Conservation (phyloP, 2,797 vertebrate species). For the Harpagifer antarcticus region DNA sequence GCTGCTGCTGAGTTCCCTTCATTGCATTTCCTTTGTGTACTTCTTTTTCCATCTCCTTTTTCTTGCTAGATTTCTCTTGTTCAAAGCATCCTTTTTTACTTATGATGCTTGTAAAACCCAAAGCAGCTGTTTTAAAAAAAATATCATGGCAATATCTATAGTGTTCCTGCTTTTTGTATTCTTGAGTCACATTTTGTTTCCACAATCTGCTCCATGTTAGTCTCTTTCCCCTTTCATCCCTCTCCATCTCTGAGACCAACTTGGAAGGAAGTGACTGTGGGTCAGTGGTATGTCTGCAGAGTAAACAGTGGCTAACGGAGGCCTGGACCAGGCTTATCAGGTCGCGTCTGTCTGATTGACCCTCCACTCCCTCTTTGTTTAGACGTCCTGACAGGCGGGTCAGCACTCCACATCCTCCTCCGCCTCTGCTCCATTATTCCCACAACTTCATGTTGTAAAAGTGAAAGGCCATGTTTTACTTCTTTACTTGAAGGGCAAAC, state of each 20-base stretch:
- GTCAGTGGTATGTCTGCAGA: slow-evolving; percentile 81
- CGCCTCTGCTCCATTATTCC: slow-evolving; percentile 73
- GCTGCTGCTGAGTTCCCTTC: slow-evolving; percentile 62
- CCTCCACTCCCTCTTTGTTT: slow-evolving; percentile 82
- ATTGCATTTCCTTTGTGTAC: slow-evolving; percentile 27
- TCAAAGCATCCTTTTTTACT: background rate
- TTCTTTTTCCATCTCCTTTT: slow-evolving; percentile 21
- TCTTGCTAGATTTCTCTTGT: background rate
- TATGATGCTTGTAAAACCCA: background rate
- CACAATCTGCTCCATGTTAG: slow-evolving; percentile 12
- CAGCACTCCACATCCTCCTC: slow-evolving; percentile 77
- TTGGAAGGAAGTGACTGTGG: slow-evolving; percentile 81
- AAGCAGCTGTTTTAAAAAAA: background rate
- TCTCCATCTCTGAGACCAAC: slow-evolving; percentile 49
- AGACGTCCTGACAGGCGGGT: slow-evolving; percentile 77
- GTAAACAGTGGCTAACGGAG: slow-evolving; percentile 80
- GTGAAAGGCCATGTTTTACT: slow-evolving; percentile 82
- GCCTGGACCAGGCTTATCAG: slow-evolving; percentile 80
- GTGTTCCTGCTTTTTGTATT: slow-evolving; percentile 9
- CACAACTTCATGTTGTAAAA: slow-evolving; percentile 82
- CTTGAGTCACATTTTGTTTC: slow-evolving; percentile 2
- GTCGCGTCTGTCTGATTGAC: slow-evolving; percentile 75
- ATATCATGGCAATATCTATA: background rate
- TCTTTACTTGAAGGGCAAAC: slow-evolving; percentile 80
- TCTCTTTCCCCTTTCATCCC: slow-evolving; percentile 50